These are phyloP conservation scores for Limnodromus scolopaceus DNA, from an alignment of 2,797 vertebrate genomes.

Conservation along the genomic window DNA sequence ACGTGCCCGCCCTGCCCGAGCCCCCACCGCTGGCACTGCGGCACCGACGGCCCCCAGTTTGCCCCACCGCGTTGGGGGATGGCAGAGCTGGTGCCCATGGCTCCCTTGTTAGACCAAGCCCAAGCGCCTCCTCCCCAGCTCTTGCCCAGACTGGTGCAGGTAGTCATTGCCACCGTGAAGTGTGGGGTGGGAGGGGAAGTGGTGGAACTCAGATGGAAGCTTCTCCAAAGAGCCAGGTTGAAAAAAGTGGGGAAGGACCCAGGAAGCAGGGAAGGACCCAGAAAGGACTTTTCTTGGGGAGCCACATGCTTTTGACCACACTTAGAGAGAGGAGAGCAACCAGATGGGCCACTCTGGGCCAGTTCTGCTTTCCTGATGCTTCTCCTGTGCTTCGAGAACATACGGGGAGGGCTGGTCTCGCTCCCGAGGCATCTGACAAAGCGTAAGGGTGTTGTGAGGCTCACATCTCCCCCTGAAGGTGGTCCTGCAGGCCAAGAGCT, in stretches of 20 bases:
- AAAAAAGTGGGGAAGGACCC: not conserved
- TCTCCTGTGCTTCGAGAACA: not conserved
- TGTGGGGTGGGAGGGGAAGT: not conserved
- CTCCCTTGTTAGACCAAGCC: not conserved
- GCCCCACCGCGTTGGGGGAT: accelerated
- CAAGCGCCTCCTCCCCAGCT: not conserved
- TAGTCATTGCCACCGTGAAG: accelerated
- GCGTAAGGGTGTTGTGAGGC: not conserved
- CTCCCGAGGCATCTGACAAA: not conserved
- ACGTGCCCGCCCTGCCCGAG: not conserved
- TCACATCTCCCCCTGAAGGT: not conserved
- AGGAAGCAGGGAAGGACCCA: not conserved
- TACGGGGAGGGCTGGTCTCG: not conserved
- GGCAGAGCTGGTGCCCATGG: accelerated
- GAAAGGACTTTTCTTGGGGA: not conserved
- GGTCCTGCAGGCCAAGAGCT: not conserved
- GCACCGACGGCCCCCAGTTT: accelerated
- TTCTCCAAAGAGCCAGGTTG: not conserved
- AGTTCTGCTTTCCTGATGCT: not conserved
- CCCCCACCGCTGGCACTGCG: accelerated
- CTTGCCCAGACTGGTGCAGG: not conserved
- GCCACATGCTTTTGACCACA: accelerated
- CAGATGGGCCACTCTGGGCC: accelerated
- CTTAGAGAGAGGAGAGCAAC: not conserved
- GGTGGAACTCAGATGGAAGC: not conserved